phyloP scores from a whole-genome alignment of 2,113 vertebrate species.

The Buteo buteo region DNA sequence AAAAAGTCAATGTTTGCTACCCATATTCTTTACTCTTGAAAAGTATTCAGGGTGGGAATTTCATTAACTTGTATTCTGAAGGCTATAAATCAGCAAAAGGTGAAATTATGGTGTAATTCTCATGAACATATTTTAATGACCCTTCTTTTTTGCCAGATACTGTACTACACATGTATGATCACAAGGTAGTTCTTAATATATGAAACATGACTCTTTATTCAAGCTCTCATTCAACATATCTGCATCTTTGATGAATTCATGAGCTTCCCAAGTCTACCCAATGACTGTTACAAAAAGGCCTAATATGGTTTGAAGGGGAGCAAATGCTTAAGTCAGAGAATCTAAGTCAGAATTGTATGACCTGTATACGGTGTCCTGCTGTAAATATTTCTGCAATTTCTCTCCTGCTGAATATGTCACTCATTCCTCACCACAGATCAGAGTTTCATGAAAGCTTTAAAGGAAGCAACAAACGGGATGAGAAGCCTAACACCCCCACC shows the following conservation, averaged over 20 bases:
- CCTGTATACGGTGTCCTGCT: rapidly evolving
- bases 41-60: background rate
- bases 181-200: background rate
- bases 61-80: background rate
- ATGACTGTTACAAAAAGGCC: background rate
- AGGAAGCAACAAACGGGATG: background rate
- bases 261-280: background rate
- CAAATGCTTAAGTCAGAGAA: background rate
- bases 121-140: background rate
- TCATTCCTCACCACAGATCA: background rate
- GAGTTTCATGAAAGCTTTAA: background rate
- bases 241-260: background rate
- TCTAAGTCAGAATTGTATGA: background rate
- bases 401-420: background rate
- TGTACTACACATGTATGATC: background rate
- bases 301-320: background rate
- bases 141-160: background rate
- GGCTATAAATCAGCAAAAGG: background rate
- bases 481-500: rapidly evolving
- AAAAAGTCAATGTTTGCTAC: background rate
- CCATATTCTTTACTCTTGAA: background rate
- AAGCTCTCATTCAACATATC: background rate
- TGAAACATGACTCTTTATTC: background rate
- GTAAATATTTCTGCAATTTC: background rate
- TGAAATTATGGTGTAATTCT: background rate